Conservation (phyloP, 2,113 vertebrate species). For the Hypocryptadius cinnamomeus region DNA sequence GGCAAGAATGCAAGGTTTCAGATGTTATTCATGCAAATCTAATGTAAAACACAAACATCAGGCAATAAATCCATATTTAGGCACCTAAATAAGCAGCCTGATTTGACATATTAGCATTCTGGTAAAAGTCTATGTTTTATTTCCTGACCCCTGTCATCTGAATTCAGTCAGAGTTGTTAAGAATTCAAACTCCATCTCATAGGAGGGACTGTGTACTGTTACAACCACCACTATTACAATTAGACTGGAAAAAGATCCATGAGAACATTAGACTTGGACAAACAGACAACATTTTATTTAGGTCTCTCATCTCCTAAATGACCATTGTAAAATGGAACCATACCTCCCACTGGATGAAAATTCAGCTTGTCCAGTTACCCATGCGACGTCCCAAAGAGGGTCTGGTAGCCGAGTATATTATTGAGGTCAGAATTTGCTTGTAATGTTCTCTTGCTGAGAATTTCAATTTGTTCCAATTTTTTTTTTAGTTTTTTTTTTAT, state of each 20-base stretch:
- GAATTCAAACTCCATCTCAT: neutral
- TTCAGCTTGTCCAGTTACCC: neutral
- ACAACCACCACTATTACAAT: neutral
- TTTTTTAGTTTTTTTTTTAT: neutral
- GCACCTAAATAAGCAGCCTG: slow-evolving; percentile 10
- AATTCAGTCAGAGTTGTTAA: neutral
- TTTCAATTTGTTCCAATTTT: neutral
- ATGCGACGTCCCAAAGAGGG: accelerated
- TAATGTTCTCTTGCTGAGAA: neutral
- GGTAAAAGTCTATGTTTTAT: neutral
- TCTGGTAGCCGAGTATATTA: neutral
- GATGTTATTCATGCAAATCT: slow-evolving; percentile 28
- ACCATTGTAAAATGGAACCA: neutral
- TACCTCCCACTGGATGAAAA: neutral
- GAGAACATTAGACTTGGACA: neutral
- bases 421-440: neutral
- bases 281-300: neutral
- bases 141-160: neutral
- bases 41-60: slow-evolving; percentile 26
- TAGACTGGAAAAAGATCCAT: neutral
- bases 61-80: slow-evolving; percentile 25
- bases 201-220: neutral
- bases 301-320: neutral
- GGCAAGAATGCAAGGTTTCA: too few species aligned
- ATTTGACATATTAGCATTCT: slow-evolving; percentile 14